A percentile compares a stretch with the other conserved stretches of the same genome.
These are phyloP conservation scores for Kryptopterus vitreolus DNA, from an alignment of 2,797 vertebrate genomes.

Conservation along the genomic window DNA sequence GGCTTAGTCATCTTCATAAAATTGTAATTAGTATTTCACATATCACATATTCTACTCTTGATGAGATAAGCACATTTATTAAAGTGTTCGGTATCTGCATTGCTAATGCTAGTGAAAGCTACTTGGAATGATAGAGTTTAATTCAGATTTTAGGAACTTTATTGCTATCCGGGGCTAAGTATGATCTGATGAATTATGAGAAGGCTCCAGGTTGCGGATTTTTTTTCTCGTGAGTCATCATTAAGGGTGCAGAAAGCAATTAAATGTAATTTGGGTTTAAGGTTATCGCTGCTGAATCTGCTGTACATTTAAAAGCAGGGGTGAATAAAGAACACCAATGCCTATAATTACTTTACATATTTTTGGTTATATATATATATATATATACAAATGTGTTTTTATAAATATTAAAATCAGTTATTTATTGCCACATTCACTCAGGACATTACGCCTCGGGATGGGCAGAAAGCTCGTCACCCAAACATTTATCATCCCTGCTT, in stretches of 20 bases:
- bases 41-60: slow-evolving; percentile 70
- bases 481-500: not conserved
- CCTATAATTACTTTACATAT: not conserved
- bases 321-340: not conserved
- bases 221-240: slow-evolving; percentile 56
- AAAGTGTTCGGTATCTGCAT: slow-evolving; percentile 75
- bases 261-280: not conserved
- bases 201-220: slow-evolving; percentile 56
- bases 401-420: not conserved
- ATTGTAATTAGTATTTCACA: slow-evolving; percentile 72
- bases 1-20: slow-evolving; percentile 79
- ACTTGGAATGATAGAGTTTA: slow-evolving; percentile 74
- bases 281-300: not conserved
- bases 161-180: slow-evolving; percentile 64
- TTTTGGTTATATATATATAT: not conserved
- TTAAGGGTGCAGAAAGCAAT: not conserved
- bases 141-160: slow-evolving; percentile 67
- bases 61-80: slow-evolving; percentile 79
- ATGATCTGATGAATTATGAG: slow-evolving; percentile 56
- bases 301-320: not conserved
- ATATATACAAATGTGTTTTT: not conserved
- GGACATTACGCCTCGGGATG: not conserved
- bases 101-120: slow-evolving; percentile 66
- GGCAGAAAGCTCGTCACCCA: not conserved
- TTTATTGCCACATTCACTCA: not conserved